These are phyloP conservation scores for Dasyornis broadbenti DNA, from an alignment of 2,113 vertebrate genomes.

Conservation along the genomic window DNA sequence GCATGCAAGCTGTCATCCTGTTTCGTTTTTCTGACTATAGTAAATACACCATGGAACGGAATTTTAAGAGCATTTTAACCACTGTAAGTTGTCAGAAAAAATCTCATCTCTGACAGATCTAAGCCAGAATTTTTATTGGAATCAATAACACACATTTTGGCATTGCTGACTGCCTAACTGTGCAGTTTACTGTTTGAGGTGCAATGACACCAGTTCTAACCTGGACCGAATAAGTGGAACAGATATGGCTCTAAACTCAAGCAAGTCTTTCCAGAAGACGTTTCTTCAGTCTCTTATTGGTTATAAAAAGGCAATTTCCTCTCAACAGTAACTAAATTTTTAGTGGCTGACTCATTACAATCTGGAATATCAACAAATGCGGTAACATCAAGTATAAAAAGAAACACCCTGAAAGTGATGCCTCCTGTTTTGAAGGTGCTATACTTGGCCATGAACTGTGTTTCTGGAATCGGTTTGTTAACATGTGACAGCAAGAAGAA, in stretches of 20 bases:
- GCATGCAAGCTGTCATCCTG: slow-evolving; percentile 15
- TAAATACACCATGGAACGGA: slow-evolving; percentile 7
- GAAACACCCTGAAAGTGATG: slow-evolving; percentile 38
- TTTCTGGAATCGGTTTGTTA: slow-evolving; percentile 24
- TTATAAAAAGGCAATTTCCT: slow-evolving; percentile 37
- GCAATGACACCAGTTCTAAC: background rate
- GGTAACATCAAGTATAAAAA: slow-evolving; percentile 24
- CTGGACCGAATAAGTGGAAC: background rate
- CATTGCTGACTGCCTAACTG: background rate
- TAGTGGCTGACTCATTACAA: background rate
- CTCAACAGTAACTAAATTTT: slow-evolving; percentile 1
- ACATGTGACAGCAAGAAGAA: slow-evolving; percentile 35
- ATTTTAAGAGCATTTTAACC: slow-evolving; percentile 11
- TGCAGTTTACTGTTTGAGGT: background rate
- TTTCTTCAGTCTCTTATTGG: slow-evolving; percentile 11
- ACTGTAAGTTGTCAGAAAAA: slow-evolving; percentile 10
- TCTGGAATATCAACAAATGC: slow-evolving; percentile 15
- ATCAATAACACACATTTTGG: background rate
- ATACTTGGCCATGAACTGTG: background rate
- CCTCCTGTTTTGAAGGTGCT: slow-evolving; percentile 5
- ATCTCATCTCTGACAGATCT: background rate
- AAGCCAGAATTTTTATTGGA: background rate
- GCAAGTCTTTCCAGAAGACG: slow-evolving; percentile 19
- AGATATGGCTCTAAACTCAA: slow-evolving; percentile 41
- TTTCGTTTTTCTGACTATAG: background rate